phyloP scores from a whole-genome alignment of 2,113 vertebrate species.

The Xiphophorus maculatus region DNA sequence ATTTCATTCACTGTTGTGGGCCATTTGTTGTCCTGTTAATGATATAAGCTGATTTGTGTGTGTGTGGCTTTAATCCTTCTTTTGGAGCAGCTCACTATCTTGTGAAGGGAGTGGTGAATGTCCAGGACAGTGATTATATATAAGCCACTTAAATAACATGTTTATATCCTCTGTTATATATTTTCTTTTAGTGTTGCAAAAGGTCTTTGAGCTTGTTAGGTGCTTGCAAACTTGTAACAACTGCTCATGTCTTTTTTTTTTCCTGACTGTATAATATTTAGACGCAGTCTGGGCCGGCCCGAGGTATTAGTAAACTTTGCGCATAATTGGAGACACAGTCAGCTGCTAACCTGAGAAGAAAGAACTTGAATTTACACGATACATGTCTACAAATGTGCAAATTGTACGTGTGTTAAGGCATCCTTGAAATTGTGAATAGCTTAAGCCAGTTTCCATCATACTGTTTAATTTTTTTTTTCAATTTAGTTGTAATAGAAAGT shows the following conservation, averaged over 20 bases:
- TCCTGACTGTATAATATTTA: background rate
- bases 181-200: background rate
- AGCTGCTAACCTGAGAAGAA: too few species aligned
- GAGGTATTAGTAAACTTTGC: too few species aligned
- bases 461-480: too few species aligned
- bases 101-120: slow-evolving; percentile 47
- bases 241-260: background rate
- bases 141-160: background rate
- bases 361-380: too few species aligned
- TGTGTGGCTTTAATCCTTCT: slow-evolving; percentile 21
- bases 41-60: slow-evolving; percentile 36
- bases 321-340: too few species aligned
- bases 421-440: too few species aligned
- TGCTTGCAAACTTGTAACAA: background rate
- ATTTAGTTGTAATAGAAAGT: too few species aligned
- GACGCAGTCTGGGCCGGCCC: background rate
- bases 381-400: too few species aligned
- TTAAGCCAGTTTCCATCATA: too few species aligned
- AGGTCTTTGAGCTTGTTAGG: background rate
- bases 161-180: background rate
- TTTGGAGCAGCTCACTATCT: slow-evolving; percentile 21
- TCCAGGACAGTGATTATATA: background rate
- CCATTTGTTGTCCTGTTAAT: background rate
- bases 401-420: too few species aligned
- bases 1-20: background rate